phyloP scores from a whole-genome alignment of 2,113 vertebrate species.

The Corvus hawaiiensis region DNA sequence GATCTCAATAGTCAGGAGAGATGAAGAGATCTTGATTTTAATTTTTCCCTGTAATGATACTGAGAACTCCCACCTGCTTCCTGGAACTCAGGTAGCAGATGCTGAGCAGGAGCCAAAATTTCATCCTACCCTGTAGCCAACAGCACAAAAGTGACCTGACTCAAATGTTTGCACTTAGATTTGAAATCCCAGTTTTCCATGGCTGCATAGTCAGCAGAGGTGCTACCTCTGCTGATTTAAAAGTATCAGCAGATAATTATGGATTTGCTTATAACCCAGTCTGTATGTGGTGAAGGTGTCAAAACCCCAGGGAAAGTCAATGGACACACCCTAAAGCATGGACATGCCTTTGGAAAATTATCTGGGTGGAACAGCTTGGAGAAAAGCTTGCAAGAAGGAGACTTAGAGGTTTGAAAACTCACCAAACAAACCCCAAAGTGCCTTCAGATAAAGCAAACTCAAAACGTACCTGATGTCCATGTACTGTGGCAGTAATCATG shows the following conservation, averaged over 20 bases:
- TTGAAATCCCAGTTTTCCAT: neutral
- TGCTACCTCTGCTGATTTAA: neutral
- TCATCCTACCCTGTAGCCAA: neutral
- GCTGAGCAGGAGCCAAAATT: neutral
- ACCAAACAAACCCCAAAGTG: neutral
- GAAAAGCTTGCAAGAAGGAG: neutral
- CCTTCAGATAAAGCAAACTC: neutral
- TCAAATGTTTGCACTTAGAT: neutral
- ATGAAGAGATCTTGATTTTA: neutral
- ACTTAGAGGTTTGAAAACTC: neutral
- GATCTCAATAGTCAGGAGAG: neutral
- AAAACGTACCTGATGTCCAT: rapidly evolving
- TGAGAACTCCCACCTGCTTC: neutral
- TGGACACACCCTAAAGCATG: rapidly evolving
- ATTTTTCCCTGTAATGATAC: neutral
- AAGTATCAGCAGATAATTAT: neutral
- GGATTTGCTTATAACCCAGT: neutral
- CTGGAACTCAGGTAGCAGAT: neutral
- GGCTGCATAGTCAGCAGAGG: neutral
- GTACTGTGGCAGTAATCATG: rapidly evolving
- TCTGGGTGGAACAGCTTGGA: neutral
- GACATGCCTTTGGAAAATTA: neutral
- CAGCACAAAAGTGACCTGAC: neutral
- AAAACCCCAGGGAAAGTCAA: neutral
- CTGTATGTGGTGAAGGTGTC: neutral